Conservation (phyloP, 2,888 invertebrate genomes). For the Cyaniris semiargus region DNA sequence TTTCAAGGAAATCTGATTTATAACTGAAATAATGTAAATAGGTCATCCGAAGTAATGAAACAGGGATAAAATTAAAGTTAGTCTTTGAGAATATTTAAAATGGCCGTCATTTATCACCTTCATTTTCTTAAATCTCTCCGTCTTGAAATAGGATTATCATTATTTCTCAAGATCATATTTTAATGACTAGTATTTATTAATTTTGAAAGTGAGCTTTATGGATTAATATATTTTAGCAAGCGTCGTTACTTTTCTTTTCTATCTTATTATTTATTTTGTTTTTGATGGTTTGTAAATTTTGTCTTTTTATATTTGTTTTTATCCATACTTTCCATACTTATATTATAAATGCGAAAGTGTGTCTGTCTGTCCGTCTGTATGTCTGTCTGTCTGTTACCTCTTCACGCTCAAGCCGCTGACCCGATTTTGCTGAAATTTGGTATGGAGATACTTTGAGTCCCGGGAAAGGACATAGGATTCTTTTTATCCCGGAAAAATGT, state of each 20-base stretch:
- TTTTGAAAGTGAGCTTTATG: background rate
- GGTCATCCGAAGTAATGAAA: background rate
- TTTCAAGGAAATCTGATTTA: too few species aligned
- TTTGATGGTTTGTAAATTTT: too few species aligned
- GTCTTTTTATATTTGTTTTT: too few species aligned
- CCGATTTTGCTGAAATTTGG: too few species aligned
- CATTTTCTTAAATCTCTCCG: background rate
- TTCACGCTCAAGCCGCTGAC: too few species aligned
- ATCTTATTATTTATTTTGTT: background rate
- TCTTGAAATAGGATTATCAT: background rate
- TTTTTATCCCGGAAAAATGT: too few species aligned
- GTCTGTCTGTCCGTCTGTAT: too few species aligned
- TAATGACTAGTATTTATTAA: slow-evolving; percentile 15
- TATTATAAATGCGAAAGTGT: too few species aligned
- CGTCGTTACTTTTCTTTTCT: background rate
- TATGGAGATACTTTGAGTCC: too few species aligned
- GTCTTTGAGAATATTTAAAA: background rate
- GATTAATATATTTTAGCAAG: background rate
- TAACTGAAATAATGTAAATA: background rate
- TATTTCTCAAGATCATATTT: slow-evolving; percentile 7
- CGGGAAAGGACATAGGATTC: too few species aligned
- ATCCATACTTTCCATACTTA: too few species aligned
- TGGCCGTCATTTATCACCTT: slow-evolving; percentile 5
- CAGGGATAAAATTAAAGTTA: background rate
- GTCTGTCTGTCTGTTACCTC: too few species aligned